Base-by-base conservation (phyloP, 2,797 vertebrate species). In the Passerculus sandwichensis region DNA sequence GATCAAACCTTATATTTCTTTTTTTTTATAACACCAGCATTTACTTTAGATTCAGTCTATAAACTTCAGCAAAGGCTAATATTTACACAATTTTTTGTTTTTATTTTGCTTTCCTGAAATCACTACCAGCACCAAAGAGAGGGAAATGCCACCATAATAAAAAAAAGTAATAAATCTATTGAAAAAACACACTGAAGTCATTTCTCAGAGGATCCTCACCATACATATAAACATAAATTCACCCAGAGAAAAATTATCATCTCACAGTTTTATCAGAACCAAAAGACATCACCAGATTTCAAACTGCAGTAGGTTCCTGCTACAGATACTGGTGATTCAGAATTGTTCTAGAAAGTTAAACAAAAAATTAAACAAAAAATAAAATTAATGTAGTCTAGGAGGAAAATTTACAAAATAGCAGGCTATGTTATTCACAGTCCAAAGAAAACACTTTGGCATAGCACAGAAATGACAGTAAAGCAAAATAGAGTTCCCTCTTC, bases 71-170 rank as follows among this genome's bases (percentile, higher is more conserved):
- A 72, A 93, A 94, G 64, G 51, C 80, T 88, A 96, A 94, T 96
- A 94, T 97, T 96, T 96, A 91, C 92, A 73, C 82, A 10, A 72
- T 93, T 66, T 84, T 89, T 97, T 96, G 96, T 94, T 96, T 96
- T 96, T 96, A 83, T 96, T 96, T 96, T 93, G 78, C 69, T 92
- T 89, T 89, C 84, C 54, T 59, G 54, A 95, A 77, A 83, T 72
- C 44, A 53, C 54, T 85, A 66, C 59, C 54, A 66, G 29, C 9
- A 57, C n/a, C 44, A 91, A 70, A 85, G 57, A 71, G 34, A 90
- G 21, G 61, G 79, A 96, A 96, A 97, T 92, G 76, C 82, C 95
- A 92, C 61, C 79, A 56, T 4, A 71, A 69, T 53, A 32, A 76
- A 57, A 61, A 73, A 79, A 82, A 38, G 51, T 81, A 83, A 86